These are phyloP conservation scores for Pholis gunnellus DNA, from an alignment of 2,113 vertebrate genomes.

Conservation along the genomic window DNA sequence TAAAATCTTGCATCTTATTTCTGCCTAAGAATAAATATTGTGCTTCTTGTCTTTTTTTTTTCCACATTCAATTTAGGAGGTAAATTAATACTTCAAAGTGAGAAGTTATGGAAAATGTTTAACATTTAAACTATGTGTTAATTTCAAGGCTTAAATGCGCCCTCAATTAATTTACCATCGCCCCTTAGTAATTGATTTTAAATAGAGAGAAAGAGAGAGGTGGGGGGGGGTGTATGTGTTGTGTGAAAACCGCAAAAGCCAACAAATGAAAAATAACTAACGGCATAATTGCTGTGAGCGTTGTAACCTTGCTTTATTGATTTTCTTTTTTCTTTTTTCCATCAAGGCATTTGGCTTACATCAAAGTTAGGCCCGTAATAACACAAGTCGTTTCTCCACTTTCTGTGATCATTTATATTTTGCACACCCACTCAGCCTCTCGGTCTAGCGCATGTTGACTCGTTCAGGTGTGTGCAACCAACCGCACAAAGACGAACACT, in stretches of 20 bases:
- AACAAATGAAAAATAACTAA: slow-evolving; percentile 73
- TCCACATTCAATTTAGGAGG: slow-evolving; percentile 41
- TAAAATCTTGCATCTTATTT: slow-evolving; percentile 47
- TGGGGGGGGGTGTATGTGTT: slow-evolving; percentile 40
- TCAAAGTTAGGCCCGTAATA: slow-evolving; percentile 58
- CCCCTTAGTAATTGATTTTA: slow-evolving; percentile 74
- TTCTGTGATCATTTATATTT: slow-evolving; percentile 43
- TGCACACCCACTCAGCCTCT: slow-evolving; percentile 5
- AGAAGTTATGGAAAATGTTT: slow-evolving; percentile 55
- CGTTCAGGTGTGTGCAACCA: slow-evolving; percentile 36
- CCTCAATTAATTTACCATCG: slow-evolving; percentile 73
- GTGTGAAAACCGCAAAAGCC: slow-evolving; percentile 59
- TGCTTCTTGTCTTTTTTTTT: slow-evolving; percentile 26
- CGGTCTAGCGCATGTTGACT: slow-evolving; percentile 39
- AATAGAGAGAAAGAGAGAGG: slow-evolving; percentile 53
- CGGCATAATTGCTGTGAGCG: slow-evolving; percentile 61
- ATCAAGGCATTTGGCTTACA: slow-evolving; percentile 53
- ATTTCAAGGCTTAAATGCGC: slow-evolving; percentile 69
- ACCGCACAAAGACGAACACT: slow-evolving; percentile 39
- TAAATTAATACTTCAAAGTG: slow-evolving; percentile 52
- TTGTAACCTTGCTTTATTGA: slow-evolving; percentile 71
- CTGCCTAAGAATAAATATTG: slow-evolving; percentile 29
- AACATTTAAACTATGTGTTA: slow-evolving; percentile 61
- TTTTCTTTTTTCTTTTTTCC: slow-evolving; percentile 44
- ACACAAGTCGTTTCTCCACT: slow-evolving; percentile 42